phyloP scores from a whole-genome alignment of 2,113 vertebrate genomes.

The Camelus bactrianus region DNA sequence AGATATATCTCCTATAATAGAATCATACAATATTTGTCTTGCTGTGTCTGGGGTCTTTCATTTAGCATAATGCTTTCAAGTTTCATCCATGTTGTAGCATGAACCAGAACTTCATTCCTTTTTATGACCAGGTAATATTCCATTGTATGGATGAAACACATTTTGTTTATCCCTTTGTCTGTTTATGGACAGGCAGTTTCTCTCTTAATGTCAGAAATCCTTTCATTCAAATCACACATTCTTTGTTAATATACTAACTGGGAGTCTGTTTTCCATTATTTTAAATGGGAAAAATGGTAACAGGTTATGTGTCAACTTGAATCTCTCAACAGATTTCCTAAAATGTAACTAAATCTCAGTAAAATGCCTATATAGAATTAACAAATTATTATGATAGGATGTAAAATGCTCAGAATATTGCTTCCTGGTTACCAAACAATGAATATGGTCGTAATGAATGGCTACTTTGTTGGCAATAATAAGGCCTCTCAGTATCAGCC shows the following conservation, averaged over 20 bases:
- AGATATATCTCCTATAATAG: neutral
- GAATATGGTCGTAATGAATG: neutral
- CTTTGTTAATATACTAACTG: neutral
- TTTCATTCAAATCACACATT: neutral
- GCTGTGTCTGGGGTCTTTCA: neutral
- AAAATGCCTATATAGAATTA: slow-evolving; percentile 18
- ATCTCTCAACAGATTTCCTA: slow-evolving; percentile 9
- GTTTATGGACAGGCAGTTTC: neutral
- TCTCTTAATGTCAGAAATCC: neutral
- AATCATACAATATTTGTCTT: neutral
- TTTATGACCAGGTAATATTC: neutral
- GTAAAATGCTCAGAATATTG: neutral
- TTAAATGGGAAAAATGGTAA: slow-evolving; percentile 36
- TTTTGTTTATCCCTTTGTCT: neutral
- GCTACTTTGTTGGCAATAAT: neutral
- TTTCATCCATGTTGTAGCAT: neutral
- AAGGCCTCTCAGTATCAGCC: neutral
- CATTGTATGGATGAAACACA: neutral
- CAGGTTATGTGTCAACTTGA: slow-evolving; percentile 10
- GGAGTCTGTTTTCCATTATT: neutral
- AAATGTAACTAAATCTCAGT: slow-evolving; percentile 39
- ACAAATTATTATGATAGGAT: neutral
- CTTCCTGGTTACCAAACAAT: neutral
- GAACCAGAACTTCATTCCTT: neutral
- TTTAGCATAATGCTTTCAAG: neutral